Conservation (phyloP, 2,888 invertebrate genomes). For the Aromia moschata region DNA sequence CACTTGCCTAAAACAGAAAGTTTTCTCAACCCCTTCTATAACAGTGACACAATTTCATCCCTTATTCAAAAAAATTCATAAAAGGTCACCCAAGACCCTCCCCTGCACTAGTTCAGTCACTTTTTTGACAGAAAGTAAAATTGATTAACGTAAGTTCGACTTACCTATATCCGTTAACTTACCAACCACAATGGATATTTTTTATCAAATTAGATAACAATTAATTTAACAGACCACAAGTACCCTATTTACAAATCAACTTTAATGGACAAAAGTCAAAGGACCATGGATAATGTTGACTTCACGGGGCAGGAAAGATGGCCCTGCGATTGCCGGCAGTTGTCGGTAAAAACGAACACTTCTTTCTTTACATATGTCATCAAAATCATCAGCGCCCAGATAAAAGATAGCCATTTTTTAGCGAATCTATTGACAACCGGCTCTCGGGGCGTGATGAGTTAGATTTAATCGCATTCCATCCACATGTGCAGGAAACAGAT, state of each 20-base stretch:
- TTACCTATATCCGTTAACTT: slow-evolving; percentile 22
- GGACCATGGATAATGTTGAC: slow-evolving; percentile 18
- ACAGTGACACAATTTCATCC: slow-evolving; percentile 45
- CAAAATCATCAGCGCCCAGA: background rate
- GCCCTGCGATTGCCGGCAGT: slow-evolving; percentile 15
- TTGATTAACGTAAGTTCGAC: background rate
- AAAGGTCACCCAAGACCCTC: slow-evolving; percentile 57
- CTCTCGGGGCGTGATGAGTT: background rate
- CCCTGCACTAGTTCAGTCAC: slow-evolving; percentile 46
- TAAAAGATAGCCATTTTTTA: slow-evolving; percentile 3
- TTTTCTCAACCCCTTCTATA: slow-evolving; percentile 31
- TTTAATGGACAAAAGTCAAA: slow-evolving; percentile 19
- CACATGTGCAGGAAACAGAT: background rate
- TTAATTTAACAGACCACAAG: slow-evolving; percentile 31
- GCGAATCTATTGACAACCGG: background rate
- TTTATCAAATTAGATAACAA: slow-evolving; percentile 29
- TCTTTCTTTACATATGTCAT: background rate
- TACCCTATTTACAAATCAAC: slow-evolving; percentile 37
- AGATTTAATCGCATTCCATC: background rate
- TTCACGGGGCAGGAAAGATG: slow-evolving; percentile 17
- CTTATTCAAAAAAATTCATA: slow-evolving; percentile 44
- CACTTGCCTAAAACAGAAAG: slow-evolving; percentile 34
- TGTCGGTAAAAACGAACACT: slow-evolving; percentile 14
- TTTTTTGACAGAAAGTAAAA: slow-evolving; percentile 44
- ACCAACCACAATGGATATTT: slow-evolving; percentile 28